Evolutionary conservation across 2,888 invertebrate species (phyloP), one percentile per base, ranked within the genome.

Genomic region (Asteroscopus sphinx): DNA sequence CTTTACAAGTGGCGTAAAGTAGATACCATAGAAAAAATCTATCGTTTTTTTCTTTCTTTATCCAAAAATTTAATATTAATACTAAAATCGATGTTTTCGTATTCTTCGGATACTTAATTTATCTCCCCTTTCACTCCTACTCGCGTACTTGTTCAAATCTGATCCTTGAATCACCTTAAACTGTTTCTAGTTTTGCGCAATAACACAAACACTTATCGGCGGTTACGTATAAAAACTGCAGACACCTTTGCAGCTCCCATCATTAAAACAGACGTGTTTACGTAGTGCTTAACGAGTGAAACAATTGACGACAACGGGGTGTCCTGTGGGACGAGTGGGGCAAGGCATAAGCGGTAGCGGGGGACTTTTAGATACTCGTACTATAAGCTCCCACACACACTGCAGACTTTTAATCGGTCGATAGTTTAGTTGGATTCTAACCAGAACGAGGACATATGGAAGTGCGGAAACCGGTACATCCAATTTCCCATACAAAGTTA

Each of bases 301-400:
- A 82, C 89, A 91, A 91, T 91, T 91, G 89, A 86, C 81, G 83
- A 82, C 89, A 77, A 85, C 86, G 81, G 88, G 86, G 86, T 78
- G 86, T 83, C 88, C 77, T 77, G 44, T 59, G 84, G 81, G 83
- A 75, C 77, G 60, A 45, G 57, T 33, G 64, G 70, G 11, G 8
- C 49, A 71, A 62, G 58, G 0, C 39, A 78, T 49, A 48, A 57
- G 78, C 67, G 55, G 13, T 0, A 66, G 78, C 77, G 77, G 37
- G 1, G 5, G 9, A 8, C 9, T 9, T 11, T 12, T 30, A 28
- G 9, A 6, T 25, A 25, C 11, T 6, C 5, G 28, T 16, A 16
- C 7, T 28, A 17, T 25, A 12, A 1, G 28, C 3, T 9, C 6
- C n/a, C n/a, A n/a, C n/a, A n/a, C n/a, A n/a, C n/a, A n/a, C n/a